Percentiles rank a stretch among this genome's conserved stretches.
Evolutionary conservation across 2,113 vertebrate species (phyloP).

Genomic region (Perca fluviatilis): DNA sequence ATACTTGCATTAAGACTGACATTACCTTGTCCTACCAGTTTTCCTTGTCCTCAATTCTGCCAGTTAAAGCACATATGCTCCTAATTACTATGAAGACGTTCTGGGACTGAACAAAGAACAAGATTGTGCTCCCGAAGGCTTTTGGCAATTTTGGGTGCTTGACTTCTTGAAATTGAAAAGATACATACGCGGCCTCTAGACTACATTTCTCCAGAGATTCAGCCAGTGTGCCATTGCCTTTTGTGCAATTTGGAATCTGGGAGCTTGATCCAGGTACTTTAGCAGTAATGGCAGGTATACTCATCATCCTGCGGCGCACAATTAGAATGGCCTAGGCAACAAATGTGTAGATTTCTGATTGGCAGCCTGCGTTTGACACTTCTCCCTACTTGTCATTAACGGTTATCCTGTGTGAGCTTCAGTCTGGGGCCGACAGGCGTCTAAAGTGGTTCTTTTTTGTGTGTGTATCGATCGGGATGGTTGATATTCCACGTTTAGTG

Average conservation of each 20-base stretch:
- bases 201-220: slow-evolving; percentile 46
- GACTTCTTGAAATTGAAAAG: slow-evolving; percentile 60
- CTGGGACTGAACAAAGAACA: slow-evolving; percentile 47
- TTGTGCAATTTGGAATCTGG: slow-evolving; percentile 30
- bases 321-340: background rate
- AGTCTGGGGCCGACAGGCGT: background rate
- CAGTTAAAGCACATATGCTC: slow-evolving; percentile 46
- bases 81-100: slow-evolving; percentile 53
- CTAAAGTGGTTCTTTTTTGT: slow-evolving; percentile 6
- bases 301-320: slow-evolving; percentile 4
- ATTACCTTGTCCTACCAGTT: slow-evolving; percentile 22
- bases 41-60: slow-evolving; percentile 42
- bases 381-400: slow-evolving; percentile 21
- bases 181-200: slow-evolving; percentile 45
- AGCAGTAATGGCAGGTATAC: slow-evolving; percentile 18
- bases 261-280: slow-evolving; percentile 37
- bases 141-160: slow-evolving; percentile 52
- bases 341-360: slow-evolving; percentile 19
- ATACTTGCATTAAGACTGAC: background rate
- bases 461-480: slow-evolving; percentile 30
- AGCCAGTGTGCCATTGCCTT: slow-evolving; percentile 6
- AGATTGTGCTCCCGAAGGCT: slow-evolving; percentile 41
- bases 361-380: slow-evolving; percentile 7
- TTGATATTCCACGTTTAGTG: slow-evolving; percentile 40
- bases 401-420: slow-evolving; percentile 18